Percentiles rank a stretch among this genome's conserved stretches.
phyloP scores from a whole-genome alignment of 2,113 vertebrate species.

The Brienomyrus longianalis region DNA sequence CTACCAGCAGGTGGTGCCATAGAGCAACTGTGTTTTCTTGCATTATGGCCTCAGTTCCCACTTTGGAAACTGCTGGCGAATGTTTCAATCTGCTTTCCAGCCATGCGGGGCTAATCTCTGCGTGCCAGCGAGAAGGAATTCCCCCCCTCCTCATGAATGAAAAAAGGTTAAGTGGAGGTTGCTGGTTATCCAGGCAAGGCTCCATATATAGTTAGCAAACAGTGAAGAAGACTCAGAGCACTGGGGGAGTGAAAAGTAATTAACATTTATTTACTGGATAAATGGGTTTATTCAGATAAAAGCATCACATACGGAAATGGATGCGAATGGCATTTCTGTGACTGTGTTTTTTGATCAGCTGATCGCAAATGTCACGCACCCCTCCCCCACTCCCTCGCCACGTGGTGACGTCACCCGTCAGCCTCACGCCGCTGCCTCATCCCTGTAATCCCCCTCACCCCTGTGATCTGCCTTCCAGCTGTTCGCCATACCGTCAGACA shows the following conservation, averaged over 20 bases:
- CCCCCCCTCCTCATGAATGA: not conserved
- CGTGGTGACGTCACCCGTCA: not conserved
- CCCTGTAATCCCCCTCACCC: not conserved
- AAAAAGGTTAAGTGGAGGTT: constrained; percentile 1
- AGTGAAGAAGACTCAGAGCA: not conserved
- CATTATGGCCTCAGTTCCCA: not conserved
- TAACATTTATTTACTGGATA: not conserved
- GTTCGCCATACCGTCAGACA: not conserved
- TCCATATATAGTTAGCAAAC: not conserved
- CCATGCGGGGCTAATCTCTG: not conserved
- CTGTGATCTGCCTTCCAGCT: not conserved
- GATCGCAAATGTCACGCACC: not conserved
- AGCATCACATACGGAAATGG: not conserved
- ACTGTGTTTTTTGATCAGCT: not conserved
- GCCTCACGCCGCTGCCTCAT: not conserved
- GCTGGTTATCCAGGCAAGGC: not conserved
- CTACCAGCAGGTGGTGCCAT: not conserved
- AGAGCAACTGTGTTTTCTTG: too few species aligned
- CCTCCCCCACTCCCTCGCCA: not conserved
- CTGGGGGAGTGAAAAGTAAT: not conserved
- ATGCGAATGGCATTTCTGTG: not conserved
- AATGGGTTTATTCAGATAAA: not conserved
- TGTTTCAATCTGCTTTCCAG: not conserved
- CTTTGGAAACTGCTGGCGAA: not conserved
- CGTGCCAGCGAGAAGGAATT: not conserved